A percentile compares a stretch with the other conserved stretches of the same genome.
These are phyloP conservation scores for Amblyopsis rosae DNA, from an alignment of 2,113 vertebrate species.

Conservation along the genomic window DNA sequence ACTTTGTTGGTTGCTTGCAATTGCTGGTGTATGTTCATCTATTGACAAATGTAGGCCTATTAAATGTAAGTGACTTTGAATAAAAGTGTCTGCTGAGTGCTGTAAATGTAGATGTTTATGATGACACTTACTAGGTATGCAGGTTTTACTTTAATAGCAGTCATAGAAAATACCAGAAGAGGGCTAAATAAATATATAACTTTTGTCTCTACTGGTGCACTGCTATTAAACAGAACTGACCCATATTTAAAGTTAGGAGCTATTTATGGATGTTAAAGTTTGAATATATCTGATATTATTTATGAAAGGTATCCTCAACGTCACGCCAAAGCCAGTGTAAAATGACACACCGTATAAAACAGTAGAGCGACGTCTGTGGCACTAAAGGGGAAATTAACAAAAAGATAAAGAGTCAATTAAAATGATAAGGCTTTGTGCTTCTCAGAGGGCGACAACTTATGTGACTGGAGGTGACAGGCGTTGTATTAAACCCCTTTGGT, in stretches of 20 bases:
- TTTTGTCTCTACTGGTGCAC: no score
- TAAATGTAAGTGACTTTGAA: no score
- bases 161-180: conserved; percentile 1
- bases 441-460: conserved; percentile 77
- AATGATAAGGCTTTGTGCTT: conserved; percentile 78
- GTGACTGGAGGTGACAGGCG: conserved; percentile 82
- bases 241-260: no score
- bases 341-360: conserved; percentile 51
- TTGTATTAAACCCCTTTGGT: conserved; percentile 66
- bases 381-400: conserved; percentile 62
- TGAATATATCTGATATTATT: conserved; percentile 23
- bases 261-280: conserved; percentile 17
- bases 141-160: neutral
- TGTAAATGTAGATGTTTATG: no score
- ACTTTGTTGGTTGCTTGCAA: neutral
- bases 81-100: no score
- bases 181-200: no score
- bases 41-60: no score
- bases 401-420: conserved; percentile 90
- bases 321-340: conserved; percentile 44
- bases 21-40: no score
- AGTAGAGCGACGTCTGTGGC: conserved; percentile 35
- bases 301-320: conserved; percentile 47
- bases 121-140: neutral
- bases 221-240: no score